phyloP scores from a whole-genome alignment of 2,113 vertebrate species.

The Spizaetus ornatus region DNA sequence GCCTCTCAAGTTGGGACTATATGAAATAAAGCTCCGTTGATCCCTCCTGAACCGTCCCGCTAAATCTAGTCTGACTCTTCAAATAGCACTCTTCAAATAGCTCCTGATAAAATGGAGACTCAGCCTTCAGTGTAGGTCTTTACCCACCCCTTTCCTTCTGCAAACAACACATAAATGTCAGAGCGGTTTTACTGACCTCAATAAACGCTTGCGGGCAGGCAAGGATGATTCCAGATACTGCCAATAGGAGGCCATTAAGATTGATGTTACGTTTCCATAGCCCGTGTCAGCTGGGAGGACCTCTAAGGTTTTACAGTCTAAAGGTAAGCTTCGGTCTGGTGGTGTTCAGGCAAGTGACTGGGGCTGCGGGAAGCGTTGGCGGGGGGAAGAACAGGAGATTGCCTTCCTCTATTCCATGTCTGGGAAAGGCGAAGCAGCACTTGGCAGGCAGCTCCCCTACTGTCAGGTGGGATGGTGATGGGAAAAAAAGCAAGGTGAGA shows the following conservation, averaged over 20 bases:
- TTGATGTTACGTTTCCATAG: background rate
- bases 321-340: background rate
- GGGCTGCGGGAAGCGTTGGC: background rate
- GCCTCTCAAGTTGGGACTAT: background rate
- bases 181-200: background rate
- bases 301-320: background rate
- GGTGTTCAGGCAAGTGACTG: background rate
- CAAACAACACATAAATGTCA: constrained; percentile 9
- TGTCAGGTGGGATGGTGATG: background rate
- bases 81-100: constrained; percentile 13
- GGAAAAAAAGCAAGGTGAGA: background rate
- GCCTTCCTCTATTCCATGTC: background rate
- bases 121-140: background rate
- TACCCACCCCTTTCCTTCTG: background rate
- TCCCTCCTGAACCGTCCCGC: background rate
- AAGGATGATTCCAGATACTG: background rate
- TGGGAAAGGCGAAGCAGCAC: background rate
- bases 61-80: constrained; percentile 26
- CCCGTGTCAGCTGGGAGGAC: background rate
- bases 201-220: background rate
- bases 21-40: constrained; percentile 29
- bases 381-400: background rate
- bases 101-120: background rate
- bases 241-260: background rate
- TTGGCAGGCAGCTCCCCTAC: background rate